phyloP scores from a whole-genome alignment of 1,140 invertebrate genomes.

The Nebria ingens region DNA sequence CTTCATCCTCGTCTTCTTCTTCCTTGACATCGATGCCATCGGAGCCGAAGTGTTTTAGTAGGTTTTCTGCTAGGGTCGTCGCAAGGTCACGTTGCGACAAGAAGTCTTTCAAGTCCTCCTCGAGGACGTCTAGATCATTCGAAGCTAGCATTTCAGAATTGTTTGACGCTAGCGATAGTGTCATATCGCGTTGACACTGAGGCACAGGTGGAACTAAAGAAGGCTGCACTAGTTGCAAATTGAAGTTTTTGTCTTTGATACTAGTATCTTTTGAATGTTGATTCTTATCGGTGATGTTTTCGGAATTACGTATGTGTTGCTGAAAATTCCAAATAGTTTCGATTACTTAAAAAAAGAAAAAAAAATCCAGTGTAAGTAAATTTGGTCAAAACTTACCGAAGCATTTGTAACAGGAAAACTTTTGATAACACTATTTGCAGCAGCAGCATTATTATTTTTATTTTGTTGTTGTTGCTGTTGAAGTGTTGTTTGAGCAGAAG shows the following conservation, averaged over 20 bases:
- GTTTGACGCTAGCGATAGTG: conserved; percentile 18
- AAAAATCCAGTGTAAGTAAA: background rate
- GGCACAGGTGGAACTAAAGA: conserved; percentile 17
- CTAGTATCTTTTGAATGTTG: background rate
- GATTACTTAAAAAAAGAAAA: too few species aligned
- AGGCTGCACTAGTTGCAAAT: conserved; percentile 25
- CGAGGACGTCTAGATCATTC: conserved; percentile 43
- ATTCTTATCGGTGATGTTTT: too few species aligned
- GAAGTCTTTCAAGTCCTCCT: conserved; percentile 61
- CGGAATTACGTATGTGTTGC: too few species aligned
- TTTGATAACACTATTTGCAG: background rate
- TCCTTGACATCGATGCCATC: conserved; percentile 60
- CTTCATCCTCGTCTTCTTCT: too few species aligned
- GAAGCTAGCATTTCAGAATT: conserved; percentile 16
- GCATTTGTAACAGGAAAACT: background rate
- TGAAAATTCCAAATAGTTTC: too few species aligned
- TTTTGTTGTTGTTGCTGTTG: conserved; percentile 29
- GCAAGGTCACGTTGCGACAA: conserved; percentile 63
- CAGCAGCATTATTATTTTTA: background rate
- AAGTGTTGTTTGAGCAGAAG: conserved; percentile 37
- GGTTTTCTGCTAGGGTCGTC: conserved; percentile 71
- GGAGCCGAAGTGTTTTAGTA: conserved; percentile 69
- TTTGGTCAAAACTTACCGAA: background rate
- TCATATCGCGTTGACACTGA: conserved; percentile 17
- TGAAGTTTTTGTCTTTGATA: conserved; percentile 3